Evolutionary conservation across 2,888 invertebrate species (phyloP), one percentile per base, ranked within the genome.

Genomic region (Pseudanteris insignis): DNA sequence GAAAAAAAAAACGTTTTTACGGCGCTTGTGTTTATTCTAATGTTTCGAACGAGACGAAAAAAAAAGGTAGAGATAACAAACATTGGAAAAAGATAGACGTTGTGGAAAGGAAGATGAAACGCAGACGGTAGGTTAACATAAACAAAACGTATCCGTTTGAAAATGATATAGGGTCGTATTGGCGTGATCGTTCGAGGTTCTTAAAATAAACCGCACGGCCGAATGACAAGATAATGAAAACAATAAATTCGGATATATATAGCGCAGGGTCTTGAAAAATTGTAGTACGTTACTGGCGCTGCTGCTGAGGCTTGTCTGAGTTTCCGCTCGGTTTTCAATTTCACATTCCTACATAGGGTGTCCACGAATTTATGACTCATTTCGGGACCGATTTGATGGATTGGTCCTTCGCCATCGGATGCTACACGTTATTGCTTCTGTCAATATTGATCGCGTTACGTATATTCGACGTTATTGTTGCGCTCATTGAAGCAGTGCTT

Each of bases 301-400:
- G n/a, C 30, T 5, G 11, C 14, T 32, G 21, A 33, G 58, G 38
- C 25, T 58, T 50, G 40, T 32, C 51, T 12, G 44, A 58, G 58
- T 58, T 58, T 58, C 58, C 58, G 51, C 46, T 58, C 30, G 51
- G 51, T 59, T 59, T 57, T 59, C 59, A 59, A 51, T 59, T 59
- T 59, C 59, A 51, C 59, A 51, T 59, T 59, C 59, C 59, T 46
- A 40, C 51, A 34, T 40, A 36, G 50, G 44, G 50, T 51, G 44
- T 58, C 48, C 46, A 58, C 58, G 46, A 59, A 59, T 59, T 51
- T 59, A 59, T 59, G 59, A 51, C 59, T 59, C 59, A 59, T 59
- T 59, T 59, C 46, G 33, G 41, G 32, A 11, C 14, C 50, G 44
- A 44, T 58, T 50, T 58, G 58, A 44, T 58, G 50, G 50, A 50